Evolutionary conservation across 2,113 vertebrate genomes (phyloP).

Genomic region (Salminus brasiliensis): DNA sequence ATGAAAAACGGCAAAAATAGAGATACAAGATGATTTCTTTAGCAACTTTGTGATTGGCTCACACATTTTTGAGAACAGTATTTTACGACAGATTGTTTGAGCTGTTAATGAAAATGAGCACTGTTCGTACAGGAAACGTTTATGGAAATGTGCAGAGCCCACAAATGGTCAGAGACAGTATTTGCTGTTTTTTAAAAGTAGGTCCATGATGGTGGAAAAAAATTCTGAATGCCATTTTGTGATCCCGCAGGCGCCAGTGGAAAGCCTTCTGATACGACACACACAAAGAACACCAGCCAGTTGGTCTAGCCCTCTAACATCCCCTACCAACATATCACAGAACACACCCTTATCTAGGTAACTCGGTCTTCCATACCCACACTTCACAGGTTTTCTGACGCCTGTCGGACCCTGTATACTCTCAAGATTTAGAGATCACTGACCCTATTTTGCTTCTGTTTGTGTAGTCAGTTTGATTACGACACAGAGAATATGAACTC

Average conservation of each 20-base stretch:
- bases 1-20: too few relatives aligned
- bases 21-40: too few relatives aligned
- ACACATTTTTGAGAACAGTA: too few relatives aligned
- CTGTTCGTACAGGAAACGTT: too few relatives aligned
- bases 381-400: not conserved
- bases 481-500: constrained; percentile 99
- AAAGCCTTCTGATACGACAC: constrained; percentile 91
- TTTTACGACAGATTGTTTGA: too few relatives aligned
- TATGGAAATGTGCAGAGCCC: too few relatives aligned
- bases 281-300: constrained; percentile 89
- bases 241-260: constrained; percentile 79
- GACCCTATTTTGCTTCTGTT: not conserved
- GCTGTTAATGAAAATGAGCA: too few relatives aligned
- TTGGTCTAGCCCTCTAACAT: constrained; percentile 94
- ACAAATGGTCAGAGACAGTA: too few relatives aligned
- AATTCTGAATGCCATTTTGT: not conserved
- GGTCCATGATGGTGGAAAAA: too few relatives aligned
- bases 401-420: not conserved
- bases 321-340: constrained; percentile 92
- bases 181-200: too few relatives aligned
- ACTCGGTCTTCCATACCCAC: not conserved
- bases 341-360: constrained; percentile 94
- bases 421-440: not conserved
- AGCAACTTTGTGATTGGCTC: too few relatives aligned
- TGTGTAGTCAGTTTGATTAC: constrained; percentile 91